phyloP scores from a whole-genome alignment of 2,888 invertebrate genomes.

The Electrophaes corylata region DNA sequence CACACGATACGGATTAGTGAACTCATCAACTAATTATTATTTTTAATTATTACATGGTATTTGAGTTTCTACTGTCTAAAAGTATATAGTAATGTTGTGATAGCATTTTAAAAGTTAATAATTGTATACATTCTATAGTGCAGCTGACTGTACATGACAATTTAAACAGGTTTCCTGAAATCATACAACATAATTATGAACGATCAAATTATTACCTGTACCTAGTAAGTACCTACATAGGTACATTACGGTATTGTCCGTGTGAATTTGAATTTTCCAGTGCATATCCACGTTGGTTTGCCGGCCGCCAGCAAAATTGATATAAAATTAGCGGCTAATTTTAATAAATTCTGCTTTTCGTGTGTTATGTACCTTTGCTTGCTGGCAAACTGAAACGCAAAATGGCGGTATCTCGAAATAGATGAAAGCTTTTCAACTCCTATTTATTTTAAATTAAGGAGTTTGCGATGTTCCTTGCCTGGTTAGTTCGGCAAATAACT shows the following conservation, averaged over 20 bases:
- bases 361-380: slow-evolving; percentile 43
- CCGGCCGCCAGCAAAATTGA: slow-evolving; percentile 34
- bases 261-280: slow-evolving; percentile 9
- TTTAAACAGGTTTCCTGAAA: no score
- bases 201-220: neutral
- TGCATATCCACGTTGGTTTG: slow-evolving; percentile 7
- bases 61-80: no score
- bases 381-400: slow-evolving; percentile 47
- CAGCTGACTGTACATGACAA: no score
- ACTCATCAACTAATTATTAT: no score
- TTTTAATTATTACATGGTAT: no score
- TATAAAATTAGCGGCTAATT: slow-evolving; percentile 40
- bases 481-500: neutral
- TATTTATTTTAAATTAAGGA: slow-evolving; percentile 53
- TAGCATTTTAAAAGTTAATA: no score
- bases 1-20: no score
- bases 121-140: no score
- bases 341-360: slow-evolving; percentile 45
- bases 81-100: no score
- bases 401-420: slow-evolving; percentile 54
- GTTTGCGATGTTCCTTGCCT: slow-evolving; percentile 35
- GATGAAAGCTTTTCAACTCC: slow-evolving; percentile 51
- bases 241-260: neutral
- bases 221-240: neutral
- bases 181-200: neutral